Conservation (phyloP, 2,113 vertebrate species). For the Pogonocichla stellata region DNA sequence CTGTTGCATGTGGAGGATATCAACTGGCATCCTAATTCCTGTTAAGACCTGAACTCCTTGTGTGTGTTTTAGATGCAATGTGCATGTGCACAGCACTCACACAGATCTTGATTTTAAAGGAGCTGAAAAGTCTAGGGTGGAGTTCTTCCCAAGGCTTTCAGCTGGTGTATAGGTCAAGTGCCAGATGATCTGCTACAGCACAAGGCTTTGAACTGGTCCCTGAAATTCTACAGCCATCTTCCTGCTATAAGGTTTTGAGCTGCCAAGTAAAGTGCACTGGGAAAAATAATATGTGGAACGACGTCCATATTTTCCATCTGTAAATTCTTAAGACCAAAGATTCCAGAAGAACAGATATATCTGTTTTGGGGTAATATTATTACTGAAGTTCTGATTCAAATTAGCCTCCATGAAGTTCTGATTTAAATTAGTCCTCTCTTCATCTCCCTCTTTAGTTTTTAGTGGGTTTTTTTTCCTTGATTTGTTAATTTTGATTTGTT, state of each 20-base stretch:
- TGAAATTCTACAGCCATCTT: neutral
- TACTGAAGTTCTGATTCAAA: neutral
- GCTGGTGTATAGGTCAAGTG: neutral
- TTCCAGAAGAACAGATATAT: neutral
- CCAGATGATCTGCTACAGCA: conserved; percentile 1
- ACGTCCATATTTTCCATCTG: conserved; percentile 19
- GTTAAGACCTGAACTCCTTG: neutral
- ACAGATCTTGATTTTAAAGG: neutral
- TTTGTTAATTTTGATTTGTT: neutral
- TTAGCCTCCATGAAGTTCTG: neutral
- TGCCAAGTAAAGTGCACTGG: conserved; percentile 13
- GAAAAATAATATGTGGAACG: conserved; percentile 29
- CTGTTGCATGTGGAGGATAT: neutral
- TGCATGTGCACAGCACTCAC: neutral
- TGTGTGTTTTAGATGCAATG: neutral
- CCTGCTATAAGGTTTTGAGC: neutral
- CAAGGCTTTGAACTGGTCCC: neutral
- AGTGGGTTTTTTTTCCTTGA: neutral
- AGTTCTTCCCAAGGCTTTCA: neutral
- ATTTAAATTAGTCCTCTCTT: neutral
- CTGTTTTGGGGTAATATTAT: neutral
- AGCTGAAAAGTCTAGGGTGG: neutral
- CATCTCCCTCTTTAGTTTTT: neutral
- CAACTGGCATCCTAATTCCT: neutral
- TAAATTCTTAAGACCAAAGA: neutral